phyloP scores from a whole-genome alignment of 2,888 invertebrate species.

The Taphrorychus bicolor region DNA sequence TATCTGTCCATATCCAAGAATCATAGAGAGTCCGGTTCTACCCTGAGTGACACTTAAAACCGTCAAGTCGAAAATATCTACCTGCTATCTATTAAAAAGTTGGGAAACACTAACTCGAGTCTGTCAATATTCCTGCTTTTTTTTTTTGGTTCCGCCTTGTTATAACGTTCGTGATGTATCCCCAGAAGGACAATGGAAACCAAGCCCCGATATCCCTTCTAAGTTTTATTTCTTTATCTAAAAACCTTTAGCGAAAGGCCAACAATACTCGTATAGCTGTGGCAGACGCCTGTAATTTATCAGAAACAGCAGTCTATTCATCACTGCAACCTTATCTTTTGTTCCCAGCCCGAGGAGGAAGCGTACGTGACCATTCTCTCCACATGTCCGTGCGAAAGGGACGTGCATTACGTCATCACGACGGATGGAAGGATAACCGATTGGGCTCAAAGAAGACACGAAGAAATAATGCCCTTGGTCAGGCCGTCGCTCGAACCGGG shows the following conservation, averaged over 20 bases:
- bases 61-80: no score
- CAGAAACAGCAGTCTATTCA: constrained; percentile 1
- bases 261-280: background rate
- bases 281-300: background rate
- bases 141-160: no score
- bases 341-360: constrained; percentile 63
- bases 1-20: no score
- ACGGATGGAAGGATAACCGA: constrained; percentile 71
- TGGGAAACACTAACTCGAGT: no score
- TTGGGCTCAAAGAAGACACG: constrained; percentile 67
- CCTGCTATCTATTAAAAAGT: no score
- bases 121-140: no score
- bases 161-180: background rate
- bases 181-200: background rate
- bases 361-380: constrained; percentile 71
- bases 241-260: background rate
- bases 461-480: constrained; percentile 52
- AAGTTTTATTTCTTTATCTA: background rate
- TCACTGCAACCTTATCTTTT: constrained; percentile 14
- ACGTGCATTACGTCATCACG: constrained; percentile 69
- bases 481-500: constrained; percentile 27
- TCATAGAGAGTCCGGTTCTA: no score
- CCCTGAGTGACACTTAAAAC: no score
- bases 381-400: constrained; percentile 70
- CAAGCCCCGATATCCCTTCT: background rate